Conservation (phyloP, 2,888 invertebrate genomes). For the Dynastes tityus region DNA sequence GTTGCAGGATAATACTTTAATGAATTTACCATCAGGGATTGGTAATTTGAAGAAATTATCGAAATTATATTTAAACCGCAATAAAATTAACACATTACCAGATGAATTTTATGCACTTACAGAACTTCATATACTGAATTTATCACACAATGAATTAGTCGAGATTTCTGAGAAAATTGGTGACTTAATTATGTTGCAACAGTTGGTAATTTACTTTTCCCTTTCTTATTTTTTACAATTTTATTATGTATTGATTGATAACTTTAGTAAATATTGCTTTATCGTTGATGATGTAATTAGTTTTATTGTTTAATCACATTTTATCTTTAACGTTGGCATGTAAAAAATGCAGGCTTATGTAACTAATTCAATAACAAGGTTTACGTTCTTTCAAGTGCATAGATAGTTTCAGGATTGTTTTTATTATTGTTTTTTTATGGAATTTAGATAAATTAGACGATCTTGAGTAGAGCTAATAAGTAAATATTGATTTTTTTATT, state of each 20-base stretch:
- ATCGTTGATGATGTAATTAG: constrained; percentile 6
- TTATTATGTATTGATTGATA: not conserved
- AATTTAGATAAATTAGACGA: no score
- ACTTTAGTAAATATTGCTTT: not conserved
- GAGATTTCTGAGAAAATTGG: constrained; percentile 82
- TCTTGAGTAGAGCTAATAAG: no score
- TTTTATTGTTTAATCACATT: not conserved
- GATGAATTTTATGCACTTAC: constrained; percentile 79
- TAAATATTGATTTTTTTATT: no score
- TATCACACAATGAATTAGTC: constrained; percentile 83
- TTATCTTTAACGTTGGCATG: constrained; percentile 18
- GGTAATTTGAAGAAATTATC: constrained; percentile 79
- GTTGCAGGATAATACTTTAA: constrained; percentile 89
- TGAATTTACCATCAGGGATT: constrained; percentile 81
- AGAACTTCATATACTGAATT: constrained; percentile 80
- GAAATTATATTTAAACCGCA: constrained; percentile 80
- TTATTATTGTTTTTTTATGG: no score
- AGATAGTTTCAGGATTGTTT: no score
- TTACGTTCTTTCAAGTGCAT: not conserved
- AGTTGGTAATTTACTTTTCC: constrained; percentile 74
- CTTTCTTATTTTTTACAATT: no score
- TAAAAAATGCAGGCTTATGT: constrained; percentile 3
- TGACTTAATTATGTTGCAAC: constrained; percentile 84
- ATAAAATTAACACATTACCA: constrained; percentile 78
- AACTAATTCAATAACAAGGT: not conserved